phyloP scores from a whole-genome alignment of 2,888 invertebrate species.

The Agonopterix subpropinquella region DNA sequence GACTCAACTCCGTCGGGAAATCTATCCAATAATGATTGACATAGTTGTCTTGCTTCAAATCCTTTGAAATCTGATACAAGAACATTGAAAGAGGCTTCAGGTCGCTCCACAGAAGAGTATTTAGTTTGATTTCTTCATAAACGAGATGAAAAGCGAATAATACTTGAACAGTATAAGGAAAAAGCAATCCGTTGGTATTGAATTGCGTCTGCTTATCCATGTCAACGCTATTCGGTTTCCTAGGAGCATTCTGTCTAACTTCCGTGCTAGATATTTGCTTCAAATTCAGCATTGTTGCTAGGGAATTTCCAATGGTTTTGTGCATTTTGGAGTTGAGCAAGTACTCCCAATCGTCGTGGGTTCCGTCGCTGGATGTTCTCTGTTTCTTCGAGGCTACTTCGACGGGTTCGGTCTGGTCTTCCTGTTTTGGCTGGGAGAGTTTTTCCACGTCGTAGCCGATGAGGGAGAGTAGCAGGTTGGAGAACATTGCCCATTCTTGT shows the following conservation, averaged over 20 bases:
- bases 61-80: constrained; percentile 84
- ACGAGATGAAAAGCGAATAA: constrained; percentile 89
- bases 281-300: constrained; percentile 61
- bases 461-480: constrained; percentile 72
- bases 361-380: constrained; percentile 84
- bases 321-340: constrained; percentile 77
- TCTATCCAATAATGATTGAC: constrained; percentile 90
- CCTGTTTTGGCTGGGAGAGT: constrained; percentile 60
- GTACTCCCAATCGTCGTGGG: constrained; percentile 89
- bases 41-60: constrained; percentile 83
- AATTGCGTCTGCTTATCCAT: constrained; percentile 59
- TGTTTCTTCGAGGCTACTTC: constrained; percentile 84
- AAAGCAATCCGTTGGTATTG: constrained; percentile 80
- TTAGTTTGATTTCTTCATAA: constrained; percentile 93
- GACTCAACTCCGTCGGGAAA: constrained; percentile 79
- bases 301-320: constrained; percentile 53
- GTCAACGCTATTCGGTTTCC: constrained; percentile 17
- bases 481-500: constrained; percentile 89
- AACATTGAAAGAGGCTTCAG: constrained; percentile 81
- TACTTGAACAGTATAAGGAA: constrained; percentile 83
- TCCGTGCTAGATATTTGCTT: constrained; percentile 17
- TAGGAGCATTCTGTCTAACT: constrained; percentile 15
- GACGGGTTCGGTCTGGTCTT: constrained; percentile 44
- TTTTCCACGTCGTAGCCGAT: constrained; percentile 84
- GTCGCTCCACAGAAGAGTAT: constrained; percentile 80